phyloP scores from a whole-genome alignment of 2,888 invertebrate species.

The Arge pagana region DNA sequence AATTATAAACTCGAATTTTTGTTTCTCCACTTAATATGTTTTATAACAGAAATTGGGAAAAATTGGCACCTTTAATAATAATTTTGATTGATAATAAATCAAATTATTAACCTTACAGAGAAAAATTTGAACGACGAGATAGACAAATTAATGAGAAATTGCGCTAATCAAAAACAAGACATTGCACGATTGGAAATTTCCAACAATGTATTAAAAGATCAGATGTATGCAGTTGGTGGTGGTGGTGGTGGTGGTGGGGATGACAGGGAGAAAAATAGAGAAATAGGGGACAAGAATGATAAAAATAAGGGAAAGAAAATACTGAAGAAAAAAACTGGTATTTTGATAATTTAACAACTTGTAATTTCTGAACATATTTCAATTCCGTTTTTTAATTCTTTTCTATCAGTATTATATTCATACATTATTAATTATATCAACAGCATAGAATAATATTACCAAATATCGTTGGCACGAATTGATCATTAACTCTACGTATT shows the following conservation, averaged over 20 bases:
- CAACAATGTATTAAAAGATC: constrained; percentile 40
- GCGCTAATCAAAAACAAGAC: constrained; percentile 56
- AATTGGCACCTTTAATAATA: background rate
- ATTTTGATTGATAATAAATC: background rate
- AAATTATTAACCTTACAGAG: constrained; percentile 52
- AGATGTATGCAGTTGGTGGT: constrained; percentile 27
- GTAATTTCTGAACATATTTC: background rate
- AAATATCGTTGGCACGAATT: no score
- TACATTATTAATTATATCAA: no score
- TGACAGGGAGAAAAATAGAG: constrained; percentile 29
- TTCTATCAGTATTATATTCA: no score
- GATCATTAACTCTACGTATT: no score
- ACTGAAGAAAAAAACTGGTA: constrained; percentile 37
- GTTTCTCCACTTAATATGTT: background rate
- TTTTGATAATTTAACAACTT: constrained; percentile 4
- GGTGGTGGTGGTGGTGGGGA: constrained; percentile 26
- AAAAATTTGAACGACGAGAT: constrained; percentile 62
- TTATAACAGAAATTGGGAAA: background rate
- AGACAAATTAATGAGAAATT: constrained; percentile 57
- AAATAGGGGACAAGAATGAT: constrained; percentile 40
- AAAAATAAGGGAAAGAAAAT: constrained; percentile 36
- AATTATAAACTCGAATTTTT: background rate
- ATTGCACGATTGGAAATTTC: constrained; percentile 58
- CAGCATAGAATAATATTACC: no score
- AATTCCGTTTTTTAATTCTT: background rate